Conservation (phyloP, 1,140 invertebrate genomes). For the Lepidurus couesii region DNA sequence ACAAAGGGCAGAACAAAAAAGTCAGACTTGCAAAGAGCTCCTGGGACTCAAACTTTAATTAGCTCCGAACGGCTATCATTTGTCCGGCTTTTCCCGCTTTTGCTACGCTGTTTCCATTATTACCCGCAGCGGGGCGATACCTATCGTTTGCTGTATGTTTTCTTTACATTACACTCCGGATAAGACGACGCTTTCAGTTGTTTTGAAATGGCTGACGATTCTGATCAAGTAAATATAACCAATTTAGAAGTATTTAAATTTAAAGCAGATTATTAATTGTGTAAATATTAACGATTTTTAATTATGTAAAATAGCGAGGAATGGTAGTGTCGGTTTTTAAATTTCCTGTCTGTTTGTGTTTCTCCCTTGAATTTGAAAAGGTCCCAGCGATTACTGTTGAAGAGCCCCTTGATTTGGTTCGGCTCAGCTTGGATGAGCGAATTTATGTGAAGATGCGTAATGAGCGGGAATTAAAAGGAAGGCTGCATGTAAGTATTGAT, state of each 20-base stretch:
- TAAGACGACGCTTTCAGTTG: neutral
- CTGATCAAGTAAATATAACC: neutral
- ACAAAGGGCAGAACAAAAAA: neutral
- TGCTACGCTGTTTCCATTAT: too few species aligned
- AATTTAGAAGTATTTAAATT: too few species aligned
- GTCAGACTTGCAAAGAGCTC: neutral
- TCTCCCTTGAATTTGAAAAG: conserved; percentile 43
- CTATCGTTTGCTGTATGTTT: neutral
- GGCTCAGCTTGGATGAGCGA: conserved; percentile 91
- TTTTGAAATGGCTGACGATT: conserved; percentile 9
- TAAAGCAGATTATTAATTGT: too few species aligned
- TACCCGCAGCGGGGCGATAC: too few species aligned
- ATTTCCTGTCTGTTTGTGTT: neutral
- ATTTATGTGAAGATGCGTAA: conserved; percentile 99
- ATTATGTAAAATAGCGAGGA: neutral
- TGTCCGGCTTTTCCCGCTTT: too few species aligned
- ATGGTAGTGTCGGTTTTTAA: neutral
- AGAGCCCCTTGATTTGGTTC: conserved; percentile 93
- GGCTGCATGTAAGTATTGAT: conserved; percentile 75
- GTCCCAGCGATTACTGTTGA: conserved; percentile 82
- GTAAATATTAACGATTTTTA: neutral
- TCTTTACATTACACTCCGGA: neutral
- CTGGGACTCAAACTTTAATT: too few species aligned
- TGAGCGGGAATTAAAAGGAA: conserved; percentile 87
- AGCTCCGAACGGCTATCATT: too few species aligned